These are phyloP conservation scores for Platanista minor DNA, from an alignment of 2,113 vertebrate species.

Conservation along the genomic window DNA sequence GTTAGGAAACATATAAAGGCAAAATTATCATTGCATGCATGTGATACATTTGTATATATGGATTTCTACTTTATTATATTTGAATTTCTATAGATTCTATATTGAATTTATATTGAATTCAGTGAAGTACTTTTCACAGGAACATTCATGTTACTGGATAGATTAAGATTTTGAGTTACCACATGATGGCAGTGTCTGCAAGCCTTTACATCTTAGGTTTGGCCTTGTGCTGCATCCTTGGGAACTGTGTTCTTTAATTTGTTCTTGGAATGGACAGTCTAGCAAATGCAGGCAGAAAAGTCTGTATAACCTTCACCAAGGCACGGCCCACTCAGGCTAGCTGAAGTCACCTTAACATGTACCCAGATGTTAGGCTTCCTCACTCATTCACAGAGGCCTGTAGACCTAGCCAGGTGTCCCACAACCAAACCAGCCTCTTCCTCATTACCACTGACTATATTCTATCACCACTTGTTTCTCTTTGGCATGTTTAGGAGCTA, in stretches of 20 bases:
- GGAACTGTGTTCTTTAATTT: neutral
- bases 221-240: accelerated
- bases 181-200: neutral
- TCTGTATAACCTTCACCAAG: neutral
- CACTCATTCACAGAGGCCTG: neutral
- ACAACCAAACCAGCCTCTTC: neutral
- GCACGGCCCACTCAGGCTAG: neutral
- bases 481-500: neutral
- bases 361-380: neutral
- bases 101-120: neutral
- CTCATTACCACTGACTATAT: neutral
- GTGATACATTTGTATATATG: neutral
- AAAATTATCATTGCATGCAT: neutral
- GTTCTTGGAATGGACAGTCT: neutral
- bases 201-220: neutral
- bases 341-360: neutral
- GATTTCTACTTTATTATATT: neutral
- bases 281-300: neutral
- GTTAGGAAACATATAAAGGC: neutral
- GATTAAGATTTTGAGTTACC: neutral
- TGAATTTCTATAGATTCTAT: neutral
- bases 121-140: neutral
- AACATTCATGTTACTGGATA: neutral
- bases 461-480: neutral
- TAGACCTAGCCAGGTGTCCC: neutral